Evolutionary conservation across 2,888 invertebrate genomes (phyloP), one percentile per base, ranked within the genome.

Genomic region (Opisthograptis luteolata): DNA sequence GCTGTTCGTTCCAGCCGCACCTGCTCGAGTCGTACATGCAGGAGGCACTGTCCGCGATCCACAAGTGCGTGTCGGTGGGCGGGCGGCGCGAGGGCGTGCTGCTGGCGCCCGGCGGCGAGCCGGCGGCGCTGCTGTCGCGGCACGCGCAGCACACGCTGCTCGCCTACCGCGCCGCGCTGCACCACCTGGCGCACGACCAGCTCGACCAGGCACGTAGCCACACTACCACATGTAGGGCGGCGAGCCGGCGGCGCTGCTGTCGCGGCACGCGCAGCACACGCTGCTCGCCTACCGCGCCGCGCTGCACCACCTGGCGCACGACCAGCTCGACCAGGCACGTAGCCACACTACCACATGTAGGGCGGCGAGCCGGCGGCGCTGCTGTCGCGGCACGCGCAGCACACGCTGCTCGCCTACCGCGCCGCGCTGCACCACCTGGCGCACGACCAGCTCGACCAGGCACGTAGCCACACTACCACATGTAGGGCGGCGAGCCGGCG

Each of bases 261-360:
- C 12, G 28, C 28, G n/a, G n/a, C 24, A 24, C 24, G 9, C 24
- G 24, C n/a, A 24, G 24, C 24, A 24, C 2, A 24, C 24, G 3
- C 24, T 24, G 27, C 82, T 91, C 2, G 91, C 93, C 0, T 94
- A 92, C 63, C 93, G 93, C 42, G 88, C 92, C 47, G 95, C 95
- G 48, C 87, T 98, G 57, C 94, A 95, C 56, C 93, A 94, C 55
- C 84, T 97, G 42, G 96, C 96, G 0, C 93, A 58, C 12, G 39
- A 55, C 2, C 93, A 94, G 22, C 93, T 94, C 55, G 94, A 95
- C 52, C 92, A 93, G 81, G 94, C 85, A 45, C 1, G 15, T 15
- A 24, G 2, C 8, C 24, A n/a, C 17, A 17, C 17, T 3, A 2
- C 2, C 17, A 17, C 17, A 17, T 5, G 8, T n/a, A 24, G 7